Conservation (phyloP, 1,140 invertebrate genomes). For the Frieseomelitta varia region DNA sequence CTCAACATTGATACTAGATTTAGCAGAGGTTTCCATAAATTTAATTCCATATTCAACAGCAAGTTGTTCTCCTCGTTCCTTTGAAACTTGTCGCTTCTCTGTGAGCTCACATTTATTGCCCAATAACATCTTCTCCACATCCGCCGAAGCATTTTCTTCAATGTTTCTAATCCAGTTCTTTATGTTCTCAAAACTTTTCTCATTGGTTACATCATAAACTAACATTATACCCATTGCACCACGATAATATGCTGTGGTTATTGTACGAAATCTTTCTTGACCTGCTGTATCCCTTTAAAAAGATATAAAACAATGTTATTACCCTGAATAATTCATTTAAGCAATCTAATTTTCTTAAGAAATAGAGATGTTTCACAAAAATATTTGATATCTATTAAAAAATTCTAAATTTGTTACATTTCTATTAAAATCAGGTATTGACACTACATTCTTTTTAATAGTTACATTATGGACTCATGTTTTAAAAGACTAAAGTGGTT, state of each 20-base stretch:
- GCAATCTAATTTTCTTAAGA: background rate
- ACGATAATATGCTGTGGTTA: constrained; percentile 98
- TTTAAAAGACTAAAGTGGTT: background rate
- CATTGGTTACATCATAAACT: constrained; percentile 99
- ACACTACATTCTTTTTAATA: background rate
- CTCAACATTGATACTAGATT: constrained; percentile 95
- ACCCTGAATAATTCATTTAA: too few species aligned
- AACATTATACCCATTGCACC: constrained; percentile 99
- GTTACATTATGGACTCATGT: background rate
- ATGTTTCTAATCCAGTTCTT: constrained; percentile 99
- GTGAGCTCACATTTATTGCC: constrained; percentile 97
- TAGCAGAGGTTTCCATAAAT: constrained; percentile 97
- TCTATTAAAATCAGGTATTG: background rate
- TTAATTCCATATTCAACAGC: constrained; percentile 96
- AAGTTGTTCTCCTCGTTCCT: constrained; percentile 87
- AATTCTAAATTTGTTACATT: background rate
- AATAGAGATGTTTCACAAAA: background rate
- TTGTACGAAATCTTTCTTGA: constrained; percentile 98
- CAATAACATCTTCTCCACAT: constrained; percentile 97
- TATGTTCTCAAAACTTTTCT: constrained; percentile 99
- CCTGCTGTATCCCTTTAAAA: constrained; percentile 95
- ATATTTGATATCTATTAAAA: background rate
- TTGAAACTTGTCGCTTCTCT: constrained; percentile 93
- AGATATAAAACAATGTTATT: background rate
- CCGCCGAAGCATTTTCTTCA: constrained; percentile 96